Evolutionary conservation across 2,113 vertebrate genomes (phyloP).

Genomic region (Apodemus sylvaticus): DNA sequence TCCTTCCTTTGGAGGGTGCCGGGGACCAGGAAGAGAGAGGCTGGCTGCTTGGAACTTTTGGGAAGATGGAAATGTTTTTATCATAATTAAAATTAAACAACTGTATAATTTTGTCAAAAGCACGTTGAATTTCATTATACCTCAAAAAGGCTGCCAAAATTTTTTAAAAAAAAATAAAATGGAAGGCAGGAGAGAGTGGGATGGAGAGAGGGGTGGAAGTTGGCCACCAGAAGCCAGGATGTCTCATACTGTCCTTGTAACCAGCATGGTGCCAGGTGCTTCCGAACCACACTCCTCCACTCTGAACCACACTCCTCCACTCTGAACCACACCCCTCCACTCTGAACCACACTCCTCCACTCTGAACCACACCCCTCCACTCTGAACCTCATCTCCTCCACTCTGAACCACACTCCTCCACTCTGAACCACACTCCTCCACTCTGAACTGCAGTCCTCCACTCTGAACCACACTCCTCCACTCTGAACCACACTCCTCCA

Average conservation of each 20-base stretch:
- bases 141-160: background rate
- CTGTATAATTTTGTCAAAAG: background rate
- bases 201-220: background rate
- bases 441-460: no score
- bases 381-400: no score
- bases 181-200: background rate
- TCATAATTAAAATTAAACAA: background rate
- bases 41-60: background rate
- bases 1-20: background rate
- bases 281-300: background rate
- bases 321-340: no score
- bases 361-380: no score
- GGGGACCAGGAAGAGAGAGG: background rate
- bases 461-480: no score
- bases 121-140: background rate
- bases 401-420: background rate
- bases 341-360: no score
- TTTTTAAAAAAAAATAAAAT: background rate
- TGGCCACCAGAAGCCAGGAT: no score
- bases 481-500: no score
- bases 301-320: background rate
- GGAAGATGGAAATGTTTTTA: background rate
- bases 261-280: rapidly evolving
- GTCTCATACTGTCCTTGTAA: background rate
- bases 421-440: background rate